Base-by-base conservation (phyloP, 53 echinoderm and acorn worm genomes). In the Patiria pectinifera region DNA sequence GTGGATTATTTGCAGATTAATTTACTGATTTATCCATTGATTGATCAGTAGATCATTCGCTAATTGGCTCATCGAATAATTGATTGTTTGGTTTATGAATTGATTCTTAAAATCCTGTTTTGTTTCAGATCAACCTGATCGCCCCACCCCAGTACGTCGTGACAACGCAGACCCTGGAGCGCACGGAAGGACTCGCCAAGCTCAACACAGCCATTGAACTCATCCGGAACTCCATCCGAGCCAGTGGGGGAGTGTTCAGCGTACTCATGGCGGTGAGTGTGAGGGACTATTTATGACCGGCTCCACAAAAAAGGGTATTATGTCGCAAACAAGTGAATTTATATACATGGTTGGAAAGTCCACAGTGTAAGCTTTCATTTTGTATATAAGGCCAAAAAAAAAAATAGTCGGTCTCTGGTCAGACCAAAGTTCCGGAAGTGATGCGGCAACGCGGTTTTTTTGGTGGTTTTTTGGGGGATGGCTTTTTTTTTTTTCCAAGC, bases 121-220 rank as follows among this genome's bases (percentile, higher is more conserved):
- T 61, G 82, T 48, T 82, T 9, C 92, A 98, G 98, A 98, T 98
- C 69, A 97, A 98, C 84, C 89, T 98, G 81, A 98, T 98, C 59
- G 98, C 98, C 24, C 98, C 98, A 12, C 98, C 98, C 62, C 96
- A 95, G 89, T 98, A 98, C 81, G 98, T 98, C n/a, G 92, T 98
- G 63, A 98, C 98, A 8, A 98, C 98, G 21, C 94, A 97, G 81
- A 98, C 98, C 25, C 85, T 98, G 49, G 96, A 98, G 12, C 78
- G 96, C 19, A 85, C 92, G 21, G 98, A 98, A 71, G 98, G 98
- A 14, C 85, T 98, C 2, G 85, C 89, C n/a, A 94, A 92, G 78
- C 87, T 98, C 15, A 94, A 98, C 49, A 72, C 89, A 24, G 98
- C 98, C 69, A 95, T 98, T 8, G 96, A 96, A 91, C 78, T 80